A percentile compares a stretch with the other conserved stretches of the same genome.
phyloP scores from a whole-genome alignment of 2,888 invertebrate species.

The Argynnis bischoffii region DNA sequence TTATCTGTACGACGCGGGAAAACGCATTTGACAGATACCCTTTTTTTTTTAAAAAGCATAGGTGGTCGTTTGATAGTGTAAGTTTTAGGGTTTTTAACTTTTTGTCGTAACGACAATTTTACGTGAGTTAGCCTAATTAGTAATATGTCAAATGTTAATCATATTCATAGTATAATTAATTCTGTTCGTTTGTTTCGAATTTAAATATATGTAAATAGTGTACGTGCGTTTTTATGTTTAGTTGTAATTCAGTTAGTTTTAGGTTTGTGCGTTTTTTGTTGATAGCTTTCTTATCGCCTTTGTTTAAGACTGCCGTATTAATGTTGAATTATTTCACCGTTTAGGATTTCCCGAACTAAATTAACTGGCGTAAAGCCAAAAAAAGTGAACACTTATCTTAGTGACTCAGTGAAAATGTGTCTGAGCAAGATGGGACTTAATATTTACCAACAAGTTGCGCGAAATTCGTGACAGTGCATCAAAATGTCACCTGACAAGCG shows the following conservation, averaged over 20 bases:
- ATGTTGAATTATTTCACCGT: slow-evolving; percentile 37
- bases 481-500: slow-evolving; percentile 76
- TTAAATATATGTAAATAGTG: slow-evolving; percentile 32
- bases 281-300: slow-evolving; percentile 21
- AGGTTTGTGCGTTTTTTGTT: slow-evolving; percentile 7
- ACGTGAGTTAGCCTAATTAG: slow-evolving; percentile 28
- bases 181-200: slow-evolving; percentile 21
- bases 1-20: slow-evolving; percentile 28
- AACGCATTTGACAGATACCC: slow-evolving; percentile 2
- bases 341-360: slow-evolving; percentile 37
- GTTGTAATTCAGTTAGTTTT: slow-evolving; percentile 6
- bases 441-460: slow-evolving; percentile 41
- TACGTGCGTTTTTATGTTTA: background rate
- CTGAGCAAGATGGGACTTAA: slow-evolving; percentile 47
- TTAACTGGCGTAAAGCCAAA: slow-evolving; percentile 49
- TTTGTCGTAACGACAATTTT: background rate
- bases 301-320: slow-evolving; percentile 42
- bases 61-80: background rate
- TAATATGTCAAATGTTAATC: slow-evolving; percentile 42
- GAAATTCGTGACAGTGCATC: slow-evolving; percentile 55
- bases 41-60: background rate
- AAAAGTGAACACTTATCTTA: slow-evolving; percentile 45
- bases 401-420: slow-evolving; percentile 60
- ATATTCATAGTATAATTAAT: slow-evolving; percentile 35
- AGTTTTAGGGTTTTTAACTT: slow-evolving; percentile 6